Conservation (phyloP, 1,140 invertebrate genomes). For the Mercenaria mercenaria region DNA sequence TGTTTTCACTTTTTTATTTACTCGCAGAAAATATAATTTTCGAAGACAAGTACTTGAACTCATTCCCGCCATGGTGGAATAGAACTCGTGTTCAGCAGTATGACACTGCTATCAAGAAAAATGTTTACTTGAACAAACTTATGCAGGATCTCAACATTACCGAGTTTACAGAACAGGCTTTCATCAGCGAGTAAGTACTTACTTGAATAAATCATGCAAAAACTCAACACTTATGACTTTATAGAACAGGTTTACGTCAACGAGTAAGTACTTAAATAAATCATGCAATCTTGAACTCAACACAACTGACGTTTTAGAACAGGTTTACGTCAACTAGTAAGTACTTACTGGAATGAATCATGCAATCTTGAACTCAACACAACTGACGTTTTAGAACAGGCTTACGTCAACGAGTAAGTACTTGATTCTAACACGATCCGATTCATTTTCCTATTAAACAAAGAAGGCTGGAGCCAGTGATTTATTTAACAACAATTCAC, state of each 20-base stretch:
- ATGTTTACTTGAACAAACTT: conserved; percentile 16
- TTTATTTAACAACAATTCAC: too few species aligned
- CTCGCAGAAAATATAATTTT: conserved; percentile 34
- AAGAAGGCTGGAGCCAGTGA: too few species aligned
- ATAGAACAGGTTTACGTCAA: neutral
- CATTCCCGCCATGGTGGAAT: conserved; percentile 28
- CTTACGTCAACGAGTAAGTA: too few species aligned
- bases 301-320: too few species aligned
- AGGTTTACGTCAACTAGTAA: too few species aligned
- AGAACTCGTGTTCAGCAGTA: neutral
- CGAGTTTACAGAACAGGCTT: neutral
- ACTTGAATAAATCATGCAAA: neutral
- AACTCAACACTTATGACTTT: neutral
- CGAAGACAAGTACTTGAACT: conserved; percentile 22
- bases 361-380: too few species aligned
- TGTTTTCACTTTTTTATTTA: too few species aligned
- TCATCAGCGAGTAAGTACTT: conserved; percentile 5
- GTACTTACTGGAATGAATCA: neutral
- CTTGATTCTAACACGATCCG: too few species aligned
- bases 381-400: too few species aligned
- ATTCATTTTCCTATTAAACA: too few species aligned
- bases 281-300: too few species aligned
- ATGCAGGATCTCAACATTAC: conserved; percentile 21
- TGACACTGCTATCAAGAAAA: conserved; percentile 17
- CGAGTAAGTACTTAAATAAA: conserved; percentile 24